Percentiles rank a stretch among this genome's conserved stretches.
Evolutionary conservation across 1,140 invertebrate genomes (phyloP).

Genomic region (Parapsyche elsis): DNA sequence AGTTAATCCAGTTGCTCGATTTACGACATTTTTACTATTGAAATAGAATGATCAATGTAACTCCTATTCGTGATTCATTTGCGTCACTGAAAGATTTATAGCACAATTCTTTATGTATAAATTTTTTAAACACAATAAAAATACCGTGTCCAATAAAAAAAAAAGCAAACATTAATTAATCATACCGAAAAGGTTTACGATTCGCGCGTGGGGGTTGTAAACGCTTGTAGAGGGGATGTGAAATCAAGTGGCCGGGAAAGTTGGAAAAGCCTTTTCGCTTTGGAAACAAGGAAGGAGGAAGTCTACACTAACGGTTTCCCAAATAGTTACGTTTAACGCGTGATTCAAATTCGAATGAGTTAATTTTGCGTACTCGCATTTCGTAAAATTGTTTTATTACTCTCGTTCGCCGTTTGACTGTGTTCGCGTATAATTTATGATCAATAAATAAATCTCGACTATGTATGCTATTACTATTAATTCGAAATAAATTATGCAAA

Average conservation of each 20-base stretch:
- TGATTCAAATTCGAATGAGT: conserved; percentile 1
- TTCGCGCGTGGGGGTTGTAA: conserved; percentile 26
- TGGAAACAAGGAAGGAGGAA: conserved; percentile 30
- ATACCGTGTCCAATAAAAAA: no score
- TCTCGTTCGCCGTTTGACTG: no score
- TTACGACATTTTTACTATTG: conserved; percentile 30
- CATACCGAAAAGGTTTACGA: conserved; percentile 7
- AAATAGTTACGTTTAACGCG: conserved; percentile 10
- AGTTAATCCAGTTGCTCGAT: conserved; percentile 23
- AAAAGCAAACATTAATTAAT: no score
- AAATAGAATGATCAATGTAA: conserved; percentile 9
- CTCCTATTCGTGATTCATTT: conserved; percentile 7
- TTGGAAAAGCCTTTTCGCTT: conserved; percentile 31
- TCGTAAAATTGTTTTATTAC: no score
- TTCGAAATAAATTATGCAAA: not conserved
- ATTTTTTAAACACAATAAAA: not conserved
- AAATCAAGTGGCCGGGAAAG: conserved; percentile 42
- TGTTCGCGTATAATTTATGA: no score
- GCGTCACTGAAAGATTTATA: conserved; percentile 11
- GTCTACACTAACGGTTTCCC: conserved; percentile 10
- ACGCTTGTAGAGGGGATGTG: conserved; percentile 41
- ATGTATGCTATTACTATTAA: not conserved
- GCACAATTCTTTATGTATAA: conserved; percentile 6
- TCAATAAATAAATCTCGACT: no score
- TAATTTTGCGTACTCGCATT: not conserved